Evolutionary conservation across 2,797 vertebrate species (phyloP).

Genomic region (Poeciliopsis turneri): DNA sequence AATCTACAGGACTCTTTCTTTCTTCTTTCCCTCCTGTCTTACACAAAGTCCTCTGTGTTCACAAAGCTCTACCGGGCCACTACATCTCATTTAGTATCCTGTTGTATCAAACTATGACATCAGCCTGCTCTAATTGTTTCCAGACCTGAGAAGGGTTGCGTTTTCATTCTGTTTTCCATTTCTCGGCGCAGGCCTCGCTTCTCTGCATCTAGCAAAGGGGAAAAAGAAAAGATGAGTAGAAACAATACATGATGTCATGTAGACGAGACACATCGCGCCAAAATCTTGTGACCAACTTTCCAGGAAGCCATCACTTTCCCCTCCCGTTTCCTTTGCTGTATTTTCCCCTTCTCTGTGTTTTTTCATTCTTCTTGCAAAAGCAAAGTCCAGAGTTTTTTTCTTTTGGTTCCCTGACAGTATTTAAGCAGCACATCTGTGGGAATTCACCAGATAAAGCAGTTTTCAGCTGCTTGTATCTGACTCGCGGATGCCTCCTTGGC

Average conservation of each 20-base stretch:
- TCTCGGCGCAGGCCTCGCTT: slow-evolving; percentile 42
- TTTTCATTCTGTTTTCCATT: slow-evolving; percentile 74
- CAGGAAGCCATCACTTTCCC: slow-evolving; percentile 58
- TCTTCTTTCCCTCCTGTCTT: background rate
- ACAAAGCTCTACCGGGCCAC: slow-evolving; percentile 49
- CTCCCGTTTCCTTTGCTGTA: slow-evolving; percentile 40
- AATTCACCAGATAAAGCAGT: slow-evolving; percentile 47
- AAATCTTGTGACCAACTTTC: slow-evolving; percentile 62
- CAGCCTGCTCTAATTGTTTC: slow-evolving; percentile 79
- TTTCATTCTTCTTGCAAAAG: slow-evolving; percentile 29
- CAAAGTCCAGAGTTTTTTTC: slow-evolving; percentile 2
- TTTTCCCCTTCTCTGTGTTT: slow-evolving; percentile 37
- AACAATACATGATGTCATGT: slow-evolving; percentile 72
- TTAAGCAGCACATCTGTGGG: slow-evolving; percentile 33
- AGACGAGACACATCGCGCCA: slow-evolving; percentile 27
- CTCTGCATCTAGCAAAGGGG: slow-evolving; percentile 51
- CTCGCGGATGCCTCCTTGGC: slow-evolving; percentile 47
- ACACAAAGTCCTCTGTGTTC: slow-evolving; percentile 65
- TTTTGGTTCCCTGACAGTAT: slow-evolving; percentile 20
- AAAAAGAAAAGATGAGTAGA: slow-evolving; percentile 65
- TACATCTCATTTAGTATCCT: slow-evolving; percentile 68
- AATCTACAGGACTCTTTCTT: slow-evolving; percentile 46
- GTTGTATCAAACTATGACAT: slow-evolving; percentile 80
- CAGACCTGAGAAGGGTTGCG: slow-evolving; percentile 61
- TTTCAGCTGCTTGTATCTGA: slow-evolving; percentile 38